These are phyloP conservation scores for Elephantulus edwardii DNA, from an alignment of 2,113 vertebrate genomes.

Conservation along the genomic window DNA sequence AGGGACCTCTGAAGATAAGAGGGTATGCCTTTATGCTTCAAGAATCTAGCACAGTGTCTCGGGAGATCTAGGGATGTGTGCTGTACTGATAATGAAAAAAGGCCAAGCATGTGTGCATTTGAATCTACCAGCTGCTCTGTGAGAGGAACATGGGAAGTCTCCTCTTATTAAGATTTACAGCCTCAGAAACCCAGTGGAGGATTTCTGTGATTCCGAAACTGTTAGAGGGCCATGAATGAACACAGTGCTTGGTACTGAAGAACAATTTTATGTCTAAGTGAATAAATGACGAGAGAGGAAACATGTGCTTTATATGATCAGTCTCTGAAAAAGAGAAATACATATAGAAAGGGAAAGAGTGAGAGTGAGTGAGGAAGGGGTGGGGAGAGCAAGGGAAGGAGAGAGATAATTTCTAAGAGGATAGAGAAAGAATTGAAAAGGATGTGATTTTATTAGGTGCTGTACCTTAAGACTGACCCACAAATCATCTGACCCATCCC, in stretches of 20 bases:
- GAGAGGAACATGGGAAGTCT: no score
- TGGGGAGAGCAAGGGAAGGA: neutral
- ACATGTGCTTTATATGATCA: neutral
- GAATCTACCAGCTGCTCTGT: no score
- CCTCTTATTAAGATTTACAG: no score
- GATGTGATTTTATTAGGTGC: constrained; percentile 2
- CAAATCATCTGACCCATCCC: neutral
- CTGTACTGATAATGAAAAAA: no score
- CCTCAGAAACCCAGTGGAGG: no score
- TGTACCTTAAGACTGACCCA: neutral
- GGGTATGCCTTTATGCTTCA: neutral
- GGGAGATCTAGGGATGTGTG: no score
- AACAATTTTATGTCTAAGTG: neutral
- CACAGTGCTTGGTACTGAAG: neutral
- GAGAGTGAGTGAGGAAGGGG: neutral
- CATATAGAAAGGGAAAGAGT: neutral
- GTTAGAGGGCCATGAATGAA: no score
- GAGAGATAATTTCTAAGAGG: neutral
- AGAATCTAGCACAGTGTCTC: neutral
- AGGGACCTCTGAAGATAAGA: no score
- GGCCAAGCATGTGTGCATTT: no score
- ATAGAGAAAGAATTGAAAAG: neutral
- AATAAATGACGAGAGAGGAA: neutral
- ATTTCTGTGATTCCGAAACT: no score
- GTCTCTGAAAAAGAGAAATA: neutral